Evolutionary conservation across 2,797 vertebrate species (phyloP), one percentile per base, ranked within the genome.

Genomic region (Liparis tanakae): DNA sequence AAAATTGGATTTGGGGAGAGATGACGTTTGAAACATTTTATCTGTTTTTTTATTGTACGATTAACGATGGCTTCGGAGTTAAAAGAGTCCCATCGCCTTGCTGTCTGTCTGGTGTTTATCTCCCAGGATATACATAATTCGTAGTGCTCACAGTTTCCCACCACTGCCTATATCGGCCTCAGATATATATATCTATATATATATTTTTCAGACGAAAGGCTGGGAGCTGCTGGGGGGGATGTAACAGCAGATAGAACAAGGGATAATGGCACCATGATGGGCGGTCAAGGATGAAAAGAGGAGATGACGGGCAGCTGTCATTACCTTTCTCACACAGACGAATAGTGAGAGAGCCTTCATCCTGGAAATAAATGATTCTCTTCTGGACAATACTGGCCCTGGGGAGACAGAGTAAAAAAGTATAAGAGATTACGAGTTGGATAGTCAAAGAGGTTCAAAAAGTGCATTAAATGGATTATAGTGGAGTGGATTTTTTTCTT

Each of bases 381-480:
- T 97, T 98, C 94, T 99, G 97, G 78, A 98, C 96, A 46, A 99
- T 97, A 70, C 97, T 99, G 74, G 97, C 97, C 90, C 98, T 99
- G 86, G n/a, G 81, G 75, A 82, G 46, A 65, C 34, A 88, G 44
- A 79, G 57, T 34, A 0, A n/a, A 68, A 41, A 41, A 39, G 2
- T 10, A 39, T 7, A 15, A 63, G 33, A 62, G 13, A 62, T 62
- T 10, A 62, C 46, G 60, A 63, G 54, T 53, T 56, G 36, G 56
- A 72, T 25, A 18, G 67, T 58, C 43, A 71, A 18, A 70, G 10
- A 2, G 10, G 33, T 58, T 56, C 48, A 82, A 82, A 77, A 75
- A 63, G 22, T 63, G 63, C 39, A 75, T 83, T 75, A 72, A 63
- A 81, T 55, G 51, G 68, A 80, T 75, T 74, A 82, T 63, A 69